These are phyloP conservation scores for Ginglymostoma cirratum DNA, from an alignment of 2,113 vertebrate genomes.

Conservation along the genomic window DNA sequence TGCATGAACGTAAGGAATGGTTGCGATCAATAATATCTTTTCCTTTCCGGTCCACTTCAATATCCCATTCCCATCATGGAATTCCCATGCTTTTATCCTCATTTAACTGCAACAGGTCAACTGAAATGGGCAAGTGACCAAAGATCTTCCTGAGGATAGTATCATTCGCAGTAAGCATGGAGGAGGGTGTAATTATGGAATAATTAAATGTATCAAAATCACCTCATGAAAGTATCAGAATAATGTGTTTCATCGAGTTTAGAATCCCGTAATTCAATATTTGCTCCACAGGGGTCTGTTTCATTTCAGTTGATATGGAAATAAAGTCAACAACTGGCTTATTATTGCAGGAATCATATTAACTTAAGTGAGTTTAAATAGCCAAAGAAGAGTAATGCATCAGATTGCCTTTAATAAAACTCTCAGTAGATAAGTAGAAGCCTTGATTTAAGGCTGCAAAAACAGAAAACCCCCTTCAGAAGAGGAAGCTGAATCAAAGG, in stretches of 20 bases:
- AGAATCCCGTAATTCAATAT: slow-evolving; percentile 16
- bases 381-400: neutral
- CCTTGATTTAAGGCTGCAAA: neutral
- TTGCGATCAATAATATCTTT: neutral
- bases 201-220: slow-evolving; percentile 18
- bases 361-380: slow-evolving; percentile 22
- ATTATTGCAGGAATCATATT: slow-evolving; percentile 17
- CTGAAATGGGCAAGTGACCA: neutral
- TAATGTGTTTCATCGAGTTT: slow-evolving; percentile 1
- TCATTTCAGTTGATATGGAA: slow-evolving; percentile 20
- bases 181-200: neutral
- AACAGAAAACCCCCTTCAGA: neutral
- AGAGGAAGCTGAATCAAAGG: too few species aligned
- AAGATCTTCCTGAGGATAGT: neutral
- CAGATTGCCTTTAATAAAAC: neutral
- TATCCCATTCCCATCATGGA: neutral
- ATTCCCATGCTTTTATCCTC: too few species aligned
- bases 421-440: neutral
- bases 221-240: neutral
- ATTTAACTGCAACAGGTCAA: neutral
- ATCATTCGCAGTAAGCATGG: neutral
- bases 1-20: neutral
- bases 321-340: slow-evolving; percentile 32
- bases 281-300: slow-evolving; percentile 1
- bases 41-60: neutral